Conservation (phyloP, 2,888 invertebrate genomes). For the Palloptera scutellata region DNA sequence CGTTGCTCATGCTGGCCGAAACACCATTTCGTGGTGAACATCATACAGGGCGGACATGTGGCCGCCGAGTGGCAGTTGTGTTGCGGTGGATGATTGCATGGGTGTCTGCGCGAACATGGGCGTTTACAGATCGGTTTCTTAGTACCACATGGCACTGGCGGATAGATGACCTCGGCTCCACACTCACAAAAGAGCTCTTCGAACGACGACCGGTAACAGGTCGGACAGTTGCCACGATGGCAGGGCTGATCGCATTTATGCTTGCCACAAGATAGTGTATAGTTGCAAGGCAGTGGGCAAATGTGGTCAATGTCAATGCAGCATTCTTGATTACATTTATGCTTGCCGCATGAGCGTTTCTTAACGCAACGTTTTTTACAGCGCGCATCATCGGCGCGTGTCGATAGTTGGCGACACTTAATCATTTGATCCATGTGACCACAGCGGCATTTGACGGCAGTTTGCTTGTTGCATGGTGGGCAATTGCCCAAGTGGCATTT, state of each 20-base stretch:
- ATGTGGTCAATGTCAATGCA: slow-evolving; percentile 88
- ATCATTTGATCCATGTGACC: slow-evolving; percentile 85
- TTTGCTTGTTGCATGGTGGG: slow-evolving; percentile 78
- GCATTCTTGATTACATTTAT: slow-evolving; percentile 89
- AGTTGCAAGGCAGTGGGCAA: slow-evolving; percentile 84
- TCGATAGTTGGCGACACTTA: slow-evolving; percentile 75
- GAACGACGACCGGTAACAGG: slow-evolving; percentile 81
- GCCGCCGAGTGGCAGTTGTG: slow-evolving; percentile 82
- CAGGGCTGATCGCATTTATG: slow-evolving; percentile 91
- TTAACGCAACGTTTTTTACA: slow-evolving; percentile 93
- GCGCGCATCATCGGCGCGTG: slow-evolving; percentile 76
- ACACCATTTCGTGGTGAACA: slow-evolving; percentile 85
- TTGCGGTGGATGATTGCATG: slow-evolving; percentile 83
- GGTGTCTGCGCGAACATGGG: slow-evolving; percentile 78
- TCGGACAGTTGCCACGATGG: slow-evolving; percentile 84
- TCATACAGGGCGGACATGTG: slow-evolving; percentile 84
- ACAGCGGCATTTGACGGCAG: slow-evolving; percentile 83
- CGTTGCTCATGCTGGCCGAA: slow-evolving; percentile 83
- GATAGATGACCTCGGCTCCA: slow-evolving; percentile 83
- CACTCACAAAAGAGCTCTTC: slow-evolving; percentile 93
- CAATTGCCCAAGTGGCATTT: slow-evolving; percentile 77
- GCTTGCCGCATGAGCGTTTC: slow-evolving; percentile 84
- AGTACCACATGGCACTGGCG: slow-evolving; percentile 93
- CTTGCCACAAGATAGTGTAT: slow-evolving; percentile 83
- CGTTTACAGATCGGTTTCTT: slow-evolving; percentile 81